Evolutionary conservation across 2,888 invertebrate species (phyloP).

Genomic region (Ormyrus labotus): DNA sequence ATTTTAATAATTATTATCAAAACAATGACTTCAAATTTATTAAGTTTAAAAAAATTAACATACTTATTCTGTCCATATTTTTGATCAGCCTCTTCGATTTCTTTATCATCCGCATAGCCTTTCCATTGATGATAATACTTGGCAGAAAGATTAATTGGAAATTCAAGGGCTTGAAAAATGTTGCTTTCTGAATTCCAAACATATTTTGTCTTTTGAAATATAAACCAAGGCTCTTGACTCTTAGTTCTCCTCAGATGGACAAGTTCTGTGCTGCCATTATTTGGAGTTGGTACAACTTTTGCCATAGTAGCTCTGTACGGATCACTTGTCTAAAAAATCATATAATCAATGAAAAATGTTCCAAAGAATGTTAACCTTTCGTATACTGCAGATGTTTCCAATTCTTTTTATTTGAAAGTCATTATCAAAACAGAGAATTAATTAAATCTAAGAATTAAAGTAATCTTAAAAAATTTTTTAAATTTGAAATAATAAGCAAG

Average conservation of each 20-base stretch:
- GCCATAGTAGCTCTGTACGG: conserved; percentile 88
- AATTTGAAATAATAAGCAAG: too few species aligned
- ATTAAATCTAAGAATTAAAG: too few species aligned
- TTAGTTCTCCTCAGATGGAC: conserved; percentile 85
- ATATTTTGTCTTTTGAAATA: conserved; percentile 98
- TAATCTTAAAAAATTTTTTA: too few species aligned
- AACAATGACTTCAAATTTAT: background rate
- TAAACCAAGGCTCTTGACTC: conserved; percentile 86
- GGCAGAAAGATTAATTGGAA: conserved; percentile 86
- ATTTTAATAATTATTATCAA: conserved; percentile 6
- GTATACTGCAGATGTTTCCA: too few species aligned
- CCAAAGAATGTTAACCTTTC: too few species aligned
- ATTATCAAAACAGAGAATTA: too few species aligned
- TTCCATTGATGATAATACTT: conserved; percentile 88
- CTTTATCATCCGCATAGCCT: conserved; percentile 90
- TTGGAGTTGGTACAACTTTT: conserved; percentile 96
- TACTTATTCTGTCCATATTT: conserved; percentile 95
- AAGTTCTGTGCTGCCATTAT: conserved; percentile 98
- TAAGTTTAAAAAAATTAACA: conserved; percentile 58
- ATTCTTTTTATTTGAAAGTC: too few species aligned
- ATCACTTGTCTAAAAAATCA: conserved; percentile 81
- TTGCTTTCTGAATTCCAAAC: conserved; percentile 90
- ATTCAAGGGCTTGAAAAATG: conserved; percentile 87
- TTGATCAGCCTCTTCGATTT: conserved; percentile 85
- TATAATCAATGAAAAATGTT: too few species aligned